phyloP scores from a whole-genome alignment of 1,140 invertebrate species.

The Bilobella aurantiaca region DNA sequence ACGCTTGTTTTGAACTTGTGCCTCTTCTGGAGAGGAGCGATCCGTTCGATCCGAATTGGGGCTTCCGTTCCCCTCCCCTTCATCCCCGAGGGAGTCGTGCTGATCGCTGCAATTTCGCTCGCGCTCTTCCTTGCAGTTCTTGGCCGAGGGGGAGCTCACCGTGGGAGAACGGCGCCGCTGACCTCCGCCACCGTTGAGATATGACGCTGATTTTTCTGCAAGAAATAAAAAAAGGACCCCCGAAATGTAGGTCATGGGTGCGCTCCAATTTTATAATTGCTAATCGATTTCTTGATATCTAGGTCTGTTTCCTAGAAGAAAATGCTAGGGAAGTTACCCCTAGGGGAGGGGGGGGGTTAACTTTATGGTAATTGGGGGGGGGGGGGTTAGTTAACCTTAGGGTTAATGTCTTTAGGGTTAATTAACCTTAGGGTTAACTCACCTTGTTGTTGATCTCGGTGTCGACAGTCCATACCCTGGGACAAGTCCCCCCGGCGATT shows the following conservation, averaged over 20 bases:
- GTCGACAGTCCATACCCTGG: not conserved
- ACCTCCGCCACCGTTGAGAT: slow-evolving; percentile 20
- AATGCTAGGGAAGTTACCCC: too few species aligned
- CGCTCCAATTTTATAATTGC: slow-evolving; percentile 6
- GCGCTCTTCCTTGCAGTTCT: slow-evolving; percentile 17
- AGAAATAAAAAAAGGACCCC: slow-evolving; percentile 13
- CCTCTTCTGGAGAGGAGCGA: slow-evolving; percentile 47
- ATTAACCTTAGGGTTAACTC: too few species aligned
- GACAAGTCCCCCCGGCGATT: not conserved
- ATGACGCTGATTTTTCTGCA: slow-evolving; percentile 21
- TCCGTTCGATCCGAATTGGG: slow-evolving; percentile 49
- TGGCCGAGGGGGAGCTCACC: slow-evolving; percentile 19
- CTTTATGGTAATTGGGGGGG: too few species aligned
- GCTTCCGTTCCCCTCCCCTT: slow-evolving; percentile 1
- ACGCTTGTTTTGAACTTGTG: slow-evolving; percentile 35
- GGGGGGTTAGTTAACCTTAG: too few species aligned
- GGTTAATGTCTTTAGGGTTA: too few species aligned
- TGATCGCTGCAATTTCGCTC: slow-evolving; percentile 4
- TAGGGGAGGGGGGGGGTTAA: too few species aligned
- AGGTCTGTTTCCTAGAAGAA: too few species aligned
- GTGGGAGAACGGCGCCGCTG: slow-evolving; percentile 24
- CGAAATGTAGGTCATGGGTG: not conserved
- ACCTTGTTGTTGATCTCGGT: not conserved
- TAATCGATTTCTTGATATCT: too few species aligned
- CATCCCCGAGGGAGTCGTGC: not conserved